phyloP scores from a whole-genome alignment of 2,888 invertebrate genomes.

The Xestoiulus laeticollis region DNA sequence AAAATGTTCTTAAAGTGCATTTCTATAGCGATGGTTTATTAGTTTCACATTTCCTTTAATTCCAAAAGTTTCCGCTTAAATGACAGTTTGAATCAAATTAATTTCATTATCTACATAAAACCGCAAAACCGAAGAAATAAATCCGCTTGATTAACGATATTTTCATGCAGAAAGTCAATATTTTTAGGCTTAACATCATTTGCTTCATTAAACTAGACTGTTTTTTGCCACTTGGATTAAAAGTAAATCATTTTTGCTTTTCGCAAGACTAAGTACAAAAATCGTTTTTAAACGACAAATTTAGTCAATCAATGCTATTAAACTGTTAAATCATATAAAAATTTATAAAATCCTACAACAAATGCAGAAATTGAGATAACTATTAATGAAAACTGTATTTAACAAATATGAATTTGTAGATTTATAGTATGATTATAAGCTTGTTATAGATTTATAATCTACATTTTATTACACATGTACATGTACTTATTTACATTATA shows the following conservation, averaged over 20 bases:
- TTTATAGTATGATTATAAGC: no score
- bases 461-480: no score
- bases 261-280: slow-evolving; percentile 2
- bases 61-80: not conserved
- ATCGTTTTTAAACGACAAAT: slow-evolving; percentile 11
- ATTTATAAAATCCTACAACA: not conserved
- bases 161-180: slow-evolving; percentile 26
- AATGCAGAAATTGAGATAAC: no score
- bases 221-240: slow-evolving; percentile 3
- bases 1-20: no score
- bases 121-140: not conserved
- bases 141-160: not conserved
- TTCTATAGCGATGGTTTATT: no score
- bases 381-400: no score
- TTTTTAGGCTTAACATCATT: not conserved
- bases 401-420: no score
- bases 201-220: not conserved
- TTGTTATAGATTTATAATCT: no score
- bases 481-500: no score
- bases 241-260: not conserved
- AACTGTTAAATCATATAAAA: not conserved
- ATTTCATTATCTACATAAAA: slow-evolving; percentile 4
- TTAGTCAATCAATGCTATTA: not conserved
- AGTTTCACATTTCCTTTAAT: no score
- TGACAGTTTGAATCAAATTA: not conserved